These are phyloP conservation scores for Scophthalmus maximus DNA, from an alignment of 2,113 vertebrate species.

Conservation along the genomic window DNA sequence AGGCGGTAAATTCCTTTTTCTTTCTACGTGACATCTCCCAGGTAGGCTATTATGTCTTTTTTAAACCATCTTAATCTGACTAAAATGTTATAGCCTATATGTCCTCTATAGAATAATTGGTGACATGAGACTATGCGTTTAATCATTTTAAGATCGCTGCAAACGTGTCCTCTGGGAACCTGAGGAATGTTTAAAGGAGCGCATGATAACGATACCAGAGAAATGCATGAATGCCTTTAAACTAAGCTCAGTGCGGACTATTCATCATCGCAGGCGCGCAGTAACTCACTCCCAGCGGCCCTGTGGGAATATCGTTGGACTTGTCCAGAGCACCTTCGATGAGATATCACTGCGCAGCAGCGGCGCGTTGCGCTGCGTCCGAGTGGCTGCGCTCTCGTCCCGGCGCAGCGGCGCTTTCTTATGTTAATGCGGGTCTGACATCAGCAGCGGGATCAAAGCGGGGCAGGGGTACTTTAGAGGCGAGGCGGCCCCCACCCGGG, in stretches of 20 bases:
- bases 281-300: slow-evolving; percentile 7
- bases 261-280: slow-evolving; percentile 34
- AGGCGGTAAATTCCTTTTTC: too few relatives aligned
- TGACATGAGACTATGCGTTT: background rate
- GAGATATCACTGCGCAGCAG: background rate
- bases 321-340: background rate
- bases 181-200: background rate
- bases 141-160: background rate
- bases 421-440: slow-evolving; percentile 91
- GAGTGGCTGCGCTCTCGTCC: slow-evolving; percentile 19
- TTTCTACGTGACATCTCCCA: too few relatives aligned
- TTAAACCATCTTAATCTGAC: background rate
- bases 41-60: too few relatives aligned
- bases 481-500: slow-evolving; percentile 59
- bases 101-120: background rate
- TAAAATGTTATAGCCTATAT: background rate
- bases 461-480: slow-evolving; percentile 80
- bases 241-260: slow-evolving; percentile 23
- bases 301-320: slow-evolving; percentile 15
- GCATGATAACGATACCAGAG: slow-evolving; percentile 16
- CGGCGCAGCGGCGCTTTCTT: slow-evolving; percentile 81
- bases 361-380: background rate
- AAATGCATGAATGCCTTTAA: slow-evolving; percentile 19
- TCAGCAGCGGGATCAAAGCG: slow-evolving; percentile 87
- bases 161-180: slow-evolving; percentile 4